Conservation (phyloP, 1,140 invertebrate species). For the Wiebesia pumilae region DNA sequence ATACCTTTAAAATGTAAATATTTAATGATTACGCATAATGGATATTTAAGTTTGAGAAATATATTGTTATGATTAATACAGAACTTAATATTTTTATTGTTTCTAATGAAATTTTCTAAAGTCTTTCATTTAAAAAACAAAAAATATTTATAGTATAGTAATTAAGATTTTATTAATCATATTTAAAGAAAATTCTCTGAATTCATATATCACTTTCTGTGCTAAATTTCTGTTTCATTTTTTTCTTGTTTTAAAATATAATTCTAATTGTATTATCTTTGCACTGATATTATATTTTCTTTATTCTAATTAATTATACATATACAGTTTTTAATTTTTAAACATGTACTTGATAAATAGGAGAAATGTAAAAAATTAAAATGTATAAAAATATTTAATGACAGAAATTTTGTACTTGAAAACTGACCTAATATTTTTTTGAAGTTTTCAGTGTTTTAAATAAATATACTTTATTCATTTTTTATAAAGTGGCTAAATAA, state of each 20-base stretch:
- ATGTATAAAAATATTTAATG: not conserved
- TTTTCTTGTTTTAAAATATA: not conserved
- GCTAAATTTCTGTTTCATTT: not conserved
- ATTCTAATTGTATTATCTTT: not conserved
- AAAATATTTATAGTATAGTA: not conserved
- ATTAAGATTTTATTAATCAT: not conserved
- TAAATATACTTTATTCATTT: not conserved
- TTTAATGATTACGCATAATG: not conserved
- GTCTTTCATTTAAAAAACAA: not conserved
- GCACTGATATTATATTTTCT: not conserved
- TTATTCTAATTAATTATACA: not conserved
- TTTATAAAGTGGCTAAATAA: not conserved
- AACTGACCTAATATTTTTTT: not conserved
- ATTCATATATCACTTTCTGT: not conserved
- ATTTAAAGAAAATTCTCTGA: not conserved
- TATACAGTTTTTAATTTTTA: not conserved
- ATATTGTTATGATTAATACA: not conserved
- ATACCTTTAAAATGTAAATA: not conserved
- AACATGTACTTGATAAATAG: not conserved
- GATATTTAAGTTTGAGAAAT: not conserved
- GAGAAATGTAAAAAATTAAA: not conserved
- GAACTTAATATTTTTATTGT: constrained; percentile 13
- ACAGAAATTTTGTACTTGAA: not conserved
- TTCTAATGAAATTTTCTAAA: constrained; percentile 35
- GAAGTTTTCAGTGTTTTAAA: too few relatives aligned